Base-by-base conservation (phyloP, 2,113 vertebrate genomes). In the Amphilophus citrinellus region DNA sequence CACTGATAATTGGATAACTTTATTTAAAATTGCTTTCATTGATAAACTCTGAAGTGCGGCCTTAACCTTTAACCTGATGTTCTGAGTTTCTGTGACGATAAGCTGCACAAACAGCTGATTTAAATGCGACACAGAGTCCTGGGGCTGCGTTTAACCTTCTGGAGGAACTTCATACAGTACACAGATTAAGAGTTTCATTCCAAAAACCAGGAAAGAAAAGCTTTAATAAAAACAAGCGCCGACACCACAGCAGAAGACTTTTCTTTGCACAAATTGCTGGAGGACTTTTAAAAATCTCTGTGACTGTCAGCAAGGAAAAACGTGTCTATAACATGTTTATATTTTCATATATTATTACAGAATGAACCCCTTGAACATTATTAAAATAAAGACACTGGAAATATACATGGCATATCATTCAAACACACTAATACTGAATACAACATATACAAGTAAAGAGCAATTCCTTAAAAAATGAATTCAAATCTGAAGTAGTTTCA, bases 361-460 rank as follows among this genome's bases (percentile, higher is more conserved):
- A 82, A 83, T 73, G 42, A 84, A 87, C 68, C 65, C 73, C 86
- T 80, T 61, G 17, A 7, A 39, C 68, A 87, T 39, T 83, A 85
- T 73, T 83, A 84, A 92, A 89, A 87, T 89, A 83, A 83, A 84
- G 14, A 93, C 79, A 82, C 79, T 37, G 47, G 37, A 86, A 84
- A 86, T 84, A 90, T 65, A 91, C 22, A 53, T 73, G 82, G 80
- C 56, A 80, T 39, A 63, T 85, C 79, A 87, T 85, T 82, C 84
- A 87, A 87, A 91, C 82, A 83, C 42, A 66, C 82, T 80, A 91
- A 86, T 77, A 91, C 80, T 85, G 83, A 93, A 82, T 61, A 90
- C 89, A 93, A 92, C 91, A 93, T 88, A 85, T 85, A 94, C 93
- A 91, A 84, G 84, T 62, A 22, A 84, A 91, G 75, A 83, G 92